A percentile compares a stretch with the other conserved stretches of the same genome.
phyloP scores from a whole-genome alignment of 1,140 invertebrate genomes.

The Caenorhabditis latens region DNA sequence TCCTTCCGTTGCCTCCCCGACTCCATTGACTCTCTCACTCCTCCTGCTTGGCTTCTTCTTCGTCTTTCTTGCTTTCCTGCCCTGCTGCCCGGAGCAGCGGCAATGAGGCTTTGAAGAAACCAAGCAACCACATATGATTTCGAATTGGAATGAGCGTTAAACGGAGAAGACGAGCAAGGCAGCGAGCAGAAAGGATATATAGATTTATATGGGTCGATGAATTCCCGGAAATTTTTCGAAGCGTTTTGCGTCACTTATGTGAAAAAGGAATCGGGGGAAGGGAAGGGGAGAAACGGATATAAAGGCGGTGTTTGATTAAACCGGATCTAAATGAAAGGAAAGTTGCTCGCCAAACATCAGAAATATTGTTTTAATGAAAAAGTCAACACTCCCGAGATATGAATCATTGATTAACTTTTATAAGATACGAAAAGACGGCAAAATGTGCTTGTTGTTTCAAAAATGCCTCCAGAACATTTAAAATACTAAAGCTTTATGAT shows the following conservation, averaged over 20 bases:
- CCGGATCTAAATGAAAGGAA: background rate
- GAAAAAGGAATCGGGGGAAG: background rate
- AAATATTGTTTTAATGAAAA: too few species aligned
- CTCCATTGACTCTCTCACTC: background rate
- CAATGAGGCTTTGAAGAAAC: background rate
- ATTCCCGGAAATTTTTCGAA: background rate
- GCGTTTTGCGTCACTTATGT: background rate
- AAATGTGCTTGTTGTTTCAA: too few species aligned
- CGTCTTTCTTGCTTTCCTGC: background rate
- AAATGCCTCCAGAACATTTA: too few species aligned
- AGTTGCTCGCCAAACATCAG: too few species aligned
- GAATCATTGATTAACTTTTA: too few species aligned
- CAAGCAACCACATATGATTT: conserved; percentile 26
- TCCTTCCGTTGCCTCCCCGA: background rate
- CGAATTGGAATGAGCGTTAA: background rate
- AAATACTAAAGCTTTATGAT: too few species aligned
- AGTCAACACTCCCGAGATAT: too few species aligned
- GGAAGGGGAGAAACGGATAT: background rate
- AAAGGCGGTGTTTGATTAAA: background rate
- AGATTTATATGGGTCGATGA: background rate
- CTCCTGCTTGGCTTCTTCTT: background rate
- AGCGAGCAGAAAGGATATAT: background rate
- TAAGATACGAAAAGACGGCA: too few species aligned
- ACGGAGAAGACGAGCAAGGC: background rate
- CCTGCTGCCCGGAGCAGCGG: background rate